Evolutionary conservation across 2,888 invertebrate species (phyloP).

Genomic region (Sycophila texana): DNA sequence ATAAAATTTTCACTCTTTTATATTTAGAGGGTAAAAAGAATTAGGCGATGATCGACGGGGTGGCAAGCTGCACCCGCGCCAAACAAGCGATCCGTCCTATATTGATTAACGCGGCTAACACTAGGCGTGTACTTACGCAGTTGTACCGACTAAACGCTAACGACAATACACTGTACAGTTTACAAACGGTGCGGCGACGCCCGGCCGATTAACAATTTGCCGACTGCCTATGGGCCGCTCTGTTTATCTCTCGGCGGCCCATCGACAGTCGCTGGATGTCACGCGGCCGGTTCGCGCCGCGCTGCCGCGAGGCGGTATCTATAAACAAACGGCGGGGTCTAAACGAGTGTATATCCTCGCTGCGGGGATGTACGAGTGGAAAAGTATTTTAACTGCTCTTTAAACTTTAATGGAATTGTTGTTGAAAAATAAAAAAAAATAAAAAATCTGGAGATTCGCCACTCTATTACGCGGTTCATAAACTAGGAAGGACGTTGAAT

Average conservation of each 20-base stretch:
- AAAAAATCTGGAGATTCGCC: neutral
- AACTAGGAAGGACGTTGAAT: neutral
- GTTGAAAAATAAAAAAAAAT: neutral
- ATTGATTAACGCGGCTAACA: neutral
- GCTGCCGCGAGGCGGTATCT: neutral
- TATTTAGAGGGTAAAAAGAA: too few relatives aligned
- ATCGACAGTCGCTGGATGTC: slow-evolving; percentile 20
- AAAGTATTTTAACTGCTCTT: slow-evolving; percentile 25
- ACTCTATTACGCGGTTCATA: slow-evolving; percentile 6
- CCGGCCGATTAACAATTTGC: slow-evolving; percentile 12
- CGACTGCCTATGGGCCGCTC: neutral
- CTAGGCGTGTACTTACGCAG: slow-evolving; percentile 18
- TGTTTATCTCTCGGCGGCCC: neutral
- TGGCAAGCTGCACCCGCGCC: neutral
- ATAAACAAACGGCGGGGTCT: slow-evolving; percentile 11
- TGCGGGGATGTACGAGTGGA: neutral
- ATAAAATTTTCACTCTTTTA: too few relatives aligned
- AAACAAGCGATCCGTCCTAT: slow-evolving; percentile 2
- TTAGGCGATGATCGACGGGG: neutral
- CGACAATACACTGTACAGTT: slow-evolving; percentile 29
- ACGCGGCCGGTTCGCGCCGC: slow-evolving; percentile 3
- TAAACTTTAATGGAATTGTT: slow-evolving; percentile 34
- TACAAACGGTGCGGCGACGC: slow-evolving; percentile 13
- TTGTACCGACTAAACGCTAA: slow-evolving; percentile 14
- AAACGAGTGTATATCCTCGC: slow-evolving; percentile 1